A percentile compares a stretch with the other conserved stretches of the same genome.
Evolutionary conservation across 2,797 vertebrate genomes (phyloP).

Genomic region (Epinephelus awoara): DNA sequence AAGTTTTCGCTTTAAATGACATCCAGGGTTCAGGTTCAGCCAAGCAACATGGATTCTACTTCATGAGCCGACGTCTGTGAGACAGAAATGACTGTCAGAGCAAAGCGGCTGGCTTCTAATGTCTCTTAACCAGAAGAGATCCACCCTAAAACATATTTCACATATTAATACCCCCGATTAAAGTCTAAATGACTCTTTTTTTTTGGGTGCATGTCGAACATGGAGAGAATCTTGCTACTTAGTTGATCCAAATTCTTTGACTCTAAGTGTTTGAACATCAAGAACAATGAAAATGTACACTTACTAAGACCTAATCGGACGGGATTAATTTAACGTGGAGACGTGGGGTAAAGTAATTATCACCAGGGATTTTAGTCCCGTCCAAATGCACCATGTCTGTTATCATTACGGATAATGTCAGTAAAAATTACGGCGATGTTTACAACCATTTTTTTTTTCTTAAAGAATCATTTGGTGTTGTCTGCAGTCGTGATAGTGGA

Average conservation of each 20-base stretch:
- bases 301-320: not conserved
- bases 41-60: conserved; percentile 5
- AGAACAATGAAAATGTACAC: not conserved
- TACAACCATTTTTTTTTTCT: too few species aligned
- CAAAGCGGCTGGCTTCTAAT: not conserved
- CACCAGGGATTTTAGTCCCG: too few species aligned
- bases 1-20: conserved; percentile 6
- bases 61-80: conserved; percentile 28
- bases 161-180: not conserved
- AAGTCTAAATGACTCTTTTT: not conserved
- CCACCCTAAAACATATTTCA: not conserved
- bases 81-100: conserved; percentile 32
- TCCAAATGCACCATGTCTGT: too few species aligned
- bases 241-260: not conserved
- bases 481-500: too few species aligned
- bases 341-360: too few species aligned
- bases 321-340: too few species aligned
- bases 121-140: conserved; percentile 7
- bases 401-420: too few species aligned
- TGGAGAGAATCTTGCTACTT: not conserved
- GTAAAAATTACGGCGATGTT: too few species aligned
- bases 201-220: not conserved
- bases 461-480: too few species aligned
- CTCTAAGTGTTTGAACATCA: not conserved
- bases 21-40: conserved; percentile 15